These are phyloP conservation scores for Ifrita kowaldi DNA, from an alignment of 2,113 vertebrate genomes.

Conservation along the genomic window DNA sequence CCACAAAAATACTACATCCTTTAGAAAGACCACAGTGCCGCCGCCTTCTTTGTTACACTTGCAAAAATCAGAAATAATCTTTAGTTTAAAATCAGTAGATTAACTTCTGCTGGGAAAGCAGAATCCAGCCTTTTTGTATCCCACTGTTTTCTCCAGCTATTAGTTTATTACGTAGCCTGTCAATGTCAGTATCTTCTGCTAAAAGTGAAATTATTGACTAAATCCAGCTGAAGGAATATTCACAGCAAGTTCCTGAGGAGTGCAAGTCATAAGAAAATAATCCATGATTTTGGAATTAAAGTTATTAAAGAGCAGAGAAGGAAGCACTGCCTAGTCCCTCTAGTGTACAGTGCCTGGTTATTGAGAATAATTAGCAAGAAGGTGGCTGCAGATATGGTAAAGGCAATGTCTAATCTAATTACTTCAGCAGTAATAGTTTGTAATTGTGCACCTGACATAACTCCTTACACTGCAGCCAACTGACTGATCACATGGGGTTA, in stretches of 20 bases:
- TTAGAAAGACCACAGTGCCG: not conserved
- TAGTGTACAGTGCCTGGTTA: not conserved
- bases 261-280: not conserved
- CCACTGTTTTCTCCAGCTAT: not conserved
- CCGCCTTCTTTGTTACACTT: not conserved
- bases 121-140: not conserved
- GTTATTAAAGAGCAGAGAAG: not conserved
- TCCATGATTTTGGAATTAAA: not conserved
- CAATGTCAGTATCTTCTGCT: not conserved
- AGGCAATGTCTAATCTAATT: constrained; percentile 30
- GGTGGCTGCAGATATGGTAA: not conserved
- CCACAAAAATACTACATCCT: not conserved
- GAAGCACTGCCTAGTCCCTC: not conserved
- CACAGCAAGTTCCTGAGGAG: not conserved
- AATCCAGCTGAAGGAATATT: not conserved
- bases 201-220: not conserved
- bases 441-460: constrained; percentile 18
- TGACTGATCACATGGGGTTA: not conserved
- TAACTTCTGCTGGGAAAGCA: not conserved
- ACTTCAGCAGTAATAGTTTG: constrained; percentile 16
- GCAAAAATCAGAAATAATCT: not conserved
- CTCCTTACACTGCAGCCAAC: constrained; percentile 12
- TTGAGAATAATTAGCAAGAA: not conserved
- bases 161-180: not conserved
- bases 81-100: not conserved